Evolutionary conservation across 2,797 vertebrate species (phyloP).

Genomic region (Hippocampus kuda): DNA sequence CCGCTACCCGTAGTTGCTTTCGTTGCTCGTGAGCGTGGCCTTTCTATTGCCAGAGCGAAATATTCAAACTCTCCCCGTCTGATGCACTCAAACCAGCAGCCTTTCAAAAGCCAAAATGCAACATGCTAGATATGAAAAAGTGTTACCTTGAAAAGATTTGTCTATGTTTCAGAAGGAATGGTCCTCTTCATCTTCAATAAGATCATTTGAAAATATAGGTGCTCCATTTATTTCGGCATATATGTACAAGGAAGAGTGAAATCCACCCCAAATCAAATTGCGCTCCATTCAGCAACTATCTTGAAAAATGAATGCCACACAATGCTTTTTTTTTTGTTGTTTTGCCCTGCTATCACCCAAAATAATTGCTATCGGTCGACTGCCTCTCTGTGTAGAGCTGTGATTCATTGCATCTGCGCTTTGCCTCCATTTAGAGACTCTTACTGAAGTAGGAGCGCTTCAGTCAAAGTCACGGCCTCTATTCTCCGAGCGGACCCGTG

Average conservation of each 20-base stretch:
- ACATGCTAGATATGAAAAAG: slow-evolving; percentile 54
- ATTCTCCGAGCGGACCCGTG: slow-evolving; percentile 50
- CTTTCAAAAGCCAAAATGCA: slow-evolving; percentile 43
- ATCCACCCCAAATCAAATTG: background rate
- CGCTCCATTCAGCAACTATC: background rate
- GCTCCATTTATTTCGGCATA: slow-evolving; percentile 24
- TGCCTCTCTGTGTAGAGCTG: background rate
- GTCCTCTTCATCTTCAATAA: slow-evolving; percentile 53
- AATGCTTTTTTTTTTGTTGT: background rate
- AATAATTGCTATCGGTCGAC: background rate
- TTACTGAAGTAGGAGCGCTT: slow-evolving; percentile 31
- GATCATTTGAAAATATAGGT: slow-evolving; percentile 39
- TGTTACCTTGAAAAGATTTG: slow-evolving; percentile 49
- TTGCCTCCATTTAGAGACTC: slow-evolving; percentile 2
- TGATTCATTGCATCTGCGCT: slow-evolving; percentile 2
- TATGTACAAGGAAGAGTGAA: background rate
- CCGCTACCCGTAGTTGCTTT: background rate
- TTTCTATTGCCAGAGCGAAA: no score
- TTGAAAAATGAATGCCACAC: background rate
- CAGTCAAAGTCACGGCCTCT: slow-evolving; percentile 57
- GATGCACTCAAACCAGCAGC: background rate
- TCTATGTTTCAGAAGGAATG: slow-evolving; percentile 48
- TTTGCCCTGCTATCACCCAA: no score
- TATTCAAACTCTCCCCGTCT: background rate
- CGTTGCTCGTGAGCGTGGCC: no score